Conservation (phyloP, 2,888 invertebrate species). For the Lochmaea crataegi region DNA sequence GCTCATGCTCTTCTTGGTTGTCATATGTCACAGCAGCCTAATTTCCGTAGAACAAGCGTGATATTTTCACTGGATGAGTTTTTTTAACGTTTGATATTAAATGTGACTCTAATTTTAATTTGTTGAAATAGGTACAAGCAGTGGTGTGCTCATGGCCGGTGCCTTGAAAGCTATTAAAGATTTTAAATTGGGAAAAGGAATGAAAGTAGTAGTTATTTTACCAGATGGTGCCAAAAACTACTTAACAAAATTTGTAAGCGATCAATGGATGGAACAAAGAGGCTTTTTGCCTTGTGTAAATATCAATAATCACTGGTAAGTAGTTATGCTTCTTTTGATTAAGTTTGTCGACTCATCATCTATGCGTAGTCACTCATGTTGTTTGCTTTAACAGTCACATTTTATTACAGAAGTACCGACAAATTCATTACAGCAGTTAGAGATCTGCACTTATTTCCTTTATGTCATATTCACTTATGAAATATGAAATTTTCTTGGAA, state of each 20-base stretch:
- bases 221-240: conserved; percentile 98
- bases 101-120: not conserved
- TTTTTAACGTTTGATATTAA: not conserved
- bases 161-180: conserved; percentile 78
- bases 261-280: conserved; percentile 94
- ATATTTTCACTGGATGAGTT: no score
- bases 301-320: conserved; percentile 60
- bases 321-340: not conserved
- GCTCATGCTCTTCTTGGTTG: no score
- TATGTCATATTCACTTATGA: no score
- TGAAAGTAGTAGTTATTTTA: conserved; percentile 88
- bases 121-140: conserved; percentile 81
- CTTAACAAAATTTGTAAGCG: conserved; percentile 95
- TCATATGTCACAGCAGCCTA: no score
- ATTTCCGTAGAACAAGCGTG: no score
- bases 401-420: no score
- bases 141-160: conserved; percentile 84
- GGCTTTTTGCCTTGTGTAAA: conserved; percentile 48
- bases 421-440: no score
- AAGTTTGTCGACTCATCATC: no score
- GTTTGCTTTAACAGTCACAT: no score
- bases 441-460: no score
- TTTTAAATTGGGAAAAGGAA: conserved; percentile 77
- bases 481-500: no score
- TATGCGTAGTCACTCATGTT: no score